Conservation (phyloP, 2,113 vertebrate species). For the Scortum barcoo region DNA sequence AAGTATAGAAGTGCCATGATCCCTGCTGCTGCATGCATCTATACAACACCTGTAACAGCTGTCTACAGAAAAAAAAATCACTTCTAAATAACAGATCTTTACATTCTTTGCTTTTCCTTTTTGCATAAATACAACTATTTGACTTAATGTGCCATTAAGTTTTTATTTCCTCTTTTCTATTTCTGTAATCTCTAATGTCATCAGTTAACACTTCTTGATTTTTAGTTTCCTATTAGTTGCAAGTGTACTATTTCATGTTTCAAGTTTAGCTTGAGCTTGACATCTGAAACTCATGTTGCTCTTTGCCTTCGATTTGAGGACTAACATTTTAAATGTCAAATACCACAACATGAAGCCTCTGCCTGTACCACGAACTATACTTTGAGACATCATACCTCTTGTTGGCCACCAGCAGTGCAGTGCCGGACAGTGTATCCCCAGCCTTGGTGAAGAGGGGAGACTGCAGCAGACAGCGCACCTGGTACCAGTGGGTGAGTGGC, state of each 20-base stretch:
- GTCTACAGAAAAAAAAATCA: too few species aligned
- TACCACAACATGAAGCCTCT: background rate
- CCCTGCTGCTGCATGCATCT: background rate
- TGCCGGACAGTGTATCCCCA: constrained; percentile 95
- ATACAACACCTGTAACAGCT: background rate
- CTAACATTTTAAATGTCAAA: background rate
- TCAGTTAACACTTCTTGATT: background rate
- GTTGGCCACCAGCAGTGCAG: constrained; percentile 92
- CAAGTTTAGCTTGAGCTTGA: too few species aligned
- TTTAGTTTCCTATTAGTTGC: too few species aligned
- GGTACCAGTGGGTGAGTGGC: constrained; percentile 97
- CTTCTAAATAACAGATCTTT: too few species aligned
- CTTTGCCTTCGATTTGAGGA: background rate
- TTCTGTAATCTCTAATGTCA: background rate
- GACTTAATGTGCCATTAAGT: background rate
- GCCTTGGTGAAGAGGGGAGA: constrained; percentile 96
- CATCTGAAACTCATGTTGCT: too few species aligned
- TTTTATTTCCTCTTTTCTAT: background rate
- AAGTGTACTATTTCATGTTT: too few species aligned
- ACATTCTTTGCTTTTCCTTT: background rate
- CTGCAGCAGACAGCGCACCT: constrained; percentile 95
- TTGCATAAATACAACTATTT: background rate
- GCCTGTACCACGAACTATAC: background rate
- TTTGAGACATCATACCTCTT: constrained; percentile 86
- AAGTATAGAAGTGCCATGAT: background rate